Conservation (phyloP, 92 coral and sea anemone species). For the Paragorgia papillata region DNA sequence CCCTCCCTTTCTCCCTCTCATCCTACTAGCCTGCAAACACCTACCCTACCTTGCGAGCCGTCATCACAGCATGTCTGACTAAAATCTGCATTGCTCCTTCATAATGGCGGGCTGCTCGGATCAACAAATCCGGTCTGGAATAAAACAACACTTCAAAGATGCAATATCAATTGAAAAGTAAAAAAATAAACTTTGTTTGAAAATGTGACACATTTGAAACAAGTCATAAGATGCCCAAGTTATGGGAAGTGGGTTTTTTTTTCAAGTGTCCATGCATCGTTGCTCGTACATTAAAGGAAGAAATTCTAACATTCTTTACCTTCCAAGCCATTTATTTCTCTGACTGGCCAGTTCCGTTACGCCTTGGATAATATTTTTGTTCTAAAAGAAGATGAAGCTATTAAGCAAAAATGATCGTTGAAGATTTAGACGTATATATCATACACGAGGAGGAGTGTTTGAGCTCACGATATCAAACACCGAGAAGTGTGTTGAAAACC, state of each 20-base stretch:
- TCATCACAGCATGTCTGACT: conserved; percentile 84
- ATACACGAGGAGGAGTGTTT: too few relatives aligned
- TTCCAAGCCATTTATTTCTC: conserved; percentile 88
- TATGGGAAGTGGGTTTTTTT: too few relatives aligned
- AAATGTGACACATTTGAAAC: too few relatives aligned
- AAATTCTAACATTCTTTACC: conserved; percentile 47
- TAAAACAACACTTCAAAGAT: neutral
- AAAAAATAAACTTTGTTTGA: neutral
- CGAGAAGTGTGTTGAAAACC: too few relatives aligned
- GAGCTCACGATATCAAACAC: too few relatives aligned
- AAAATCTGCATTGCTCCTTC: conserved; percentile 97
- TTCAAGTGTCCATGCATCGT: too few relatives aligned
- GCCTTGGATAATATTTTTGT: conserved; percentile 68
- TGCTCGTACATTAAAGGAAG: too few relatives aligned
- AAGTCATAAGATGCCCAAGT: too few relatives aligned
- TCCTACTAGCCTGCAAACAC: too few relatives aligned
- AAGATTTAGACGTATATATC: too few relatives aligned
- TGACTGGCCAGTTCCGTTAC: conserved; percentile 74
- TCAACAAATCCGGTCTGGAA: conserved; percentile 78
- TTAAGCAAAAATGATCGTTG: too few relatives aligned
- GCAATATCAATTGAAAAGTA: neutral
- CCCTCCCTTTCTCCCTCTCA: too few relatives aligned
- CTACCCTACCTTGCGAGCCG: conserved; percentile 74
- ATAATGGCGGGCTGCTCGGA: conserved; percentile 96
- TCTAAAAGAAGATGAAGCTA: conserved; percentile 64